Evolutionary conservation across 35 echinoderm and acorn worm genomes (phyloP).

Genomic region (Ophioderma brevispina): DNA sequence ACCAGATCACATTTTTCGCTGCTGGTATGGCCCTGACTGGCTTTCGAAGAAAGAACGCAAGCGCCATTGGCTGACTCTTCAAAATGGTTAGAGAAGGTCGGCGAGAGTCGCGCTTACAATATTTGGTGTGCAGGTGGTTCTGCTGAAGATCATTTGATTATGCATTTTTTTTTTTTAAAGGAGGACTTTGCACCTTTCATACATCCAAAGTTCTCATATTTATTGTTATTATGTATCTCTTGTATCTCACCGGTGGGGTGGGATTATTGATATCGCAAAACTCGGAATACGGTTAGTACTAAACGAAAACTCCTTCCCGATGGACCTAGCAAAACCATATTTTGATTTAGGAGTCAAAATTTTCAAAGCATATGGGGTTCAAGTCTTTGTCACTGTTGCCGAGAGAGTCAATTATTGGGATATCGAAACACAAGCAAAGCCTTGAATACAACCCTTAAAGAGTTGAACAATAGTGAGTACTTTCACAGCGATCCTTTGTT

Average conservation of each 20-base stretch:
- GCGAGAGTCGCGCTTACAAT: too few species aligned
- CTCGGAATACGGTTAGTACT: slow-evolving; percentile 44
- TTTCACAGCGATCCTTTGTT: background rate
- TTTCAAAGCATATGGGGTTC: slow-evolving; percentile 44
- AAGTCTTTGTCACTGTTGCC: slow-evolving; percentile 34
- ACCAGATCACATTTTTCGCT: slow-evolving; percentile 74
- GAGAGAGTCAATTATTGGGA: slow-evolving; percentile 43
- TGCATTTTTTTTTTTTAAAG: slow-evolving; percentile 56
- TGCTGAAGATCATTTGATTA: background rate
- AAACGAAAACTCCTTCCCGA: slow-evolving; percentile 39
- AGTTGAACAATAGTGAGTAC: slow-evolving; percentile 41
- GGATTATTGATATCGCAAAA: slow-evolving; percentile 6
- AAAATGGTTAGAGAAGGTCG: too few species aligned
- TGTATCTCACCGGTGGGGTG: slow-evolving; percentile 35
- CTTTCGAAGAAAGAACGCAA: slow-evolving; percentile 15
- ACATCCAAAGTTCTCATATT: background rate
- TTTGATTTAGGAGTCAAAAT: slow-evolving; percentile 16
- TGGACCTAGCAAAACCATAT: slow-evolving; percentile 26
- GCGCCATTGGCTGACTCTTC: slow-evolving; percentile 35
- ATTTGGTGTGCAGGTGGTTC: too few species aligned
- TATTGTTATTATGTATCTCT: slow-evolving; percentile 7
- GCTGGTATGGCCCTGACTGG: slow-evolving; percentile 62
- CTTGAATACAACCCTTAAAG: slow-evolving; percentile 31
- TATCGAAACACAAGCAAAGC: background rate
- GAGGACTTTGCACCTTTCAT: slow-evolving; percentile 54